These are phyloP conservation scores for Theretra japonica DNA, from an alignment of 2,888 invertebrate genomes.

Conservation along the genomic window DNA sequence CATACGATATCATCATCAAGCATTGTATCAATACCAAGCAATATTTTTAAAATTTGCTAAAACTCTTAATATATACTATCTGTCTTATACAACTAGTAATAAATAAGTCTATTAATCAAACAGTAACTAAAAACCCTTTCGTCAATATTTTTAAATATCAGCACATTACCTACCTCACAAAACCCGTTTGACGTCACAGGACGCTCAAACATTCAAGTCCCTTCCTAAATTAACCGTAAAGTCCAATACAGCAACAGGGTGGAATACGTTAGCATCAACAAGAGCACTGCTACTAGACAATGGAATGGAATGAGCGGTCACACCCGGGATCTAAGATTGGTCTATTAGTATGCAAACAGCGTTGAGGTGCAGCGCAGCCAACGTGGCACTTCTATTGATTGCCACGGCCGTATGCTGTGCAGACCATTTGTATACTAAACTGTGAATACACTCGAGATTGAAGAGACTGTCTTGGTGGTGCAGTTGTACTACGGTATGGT, in stretches of 20 bases:
- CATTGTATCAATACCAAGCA: no score
- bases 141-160: no score
- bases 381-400: constrained; percentile 27
- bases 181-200: no score
- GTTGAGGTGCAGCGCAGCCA: constrained; percentile 38
- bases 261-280: constrained; percentile 6
- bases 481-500: no score
- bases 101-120: no score
- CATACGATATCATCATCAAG: no score
- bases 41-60: no score
- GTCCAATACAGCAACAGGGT: constrained; percentile 1
- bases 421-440: constrained; percentile 7
- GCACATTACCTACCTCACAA: no score
- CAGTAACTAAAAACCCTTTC: no score
- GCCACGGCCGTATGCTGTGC: neutral
- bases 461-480: no score
- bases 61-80: no score
- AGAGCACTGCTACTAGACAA: constrained; percentile 48
- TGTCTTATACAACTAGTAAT: no score
- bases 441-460: constrained; percentile 2
- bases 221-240: neutral
- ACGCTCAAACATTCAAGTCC: neutral
- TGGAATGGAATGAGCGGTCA: constrained; percentile 58
- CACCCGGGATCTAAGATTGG: constrained; percentile 58
- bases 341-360: constrained; percentile 70